Evolutionary conservation across 1,140 invertebrate genomes (phyloP).

Genomic region (Drosophila mojavensis): DNA sequence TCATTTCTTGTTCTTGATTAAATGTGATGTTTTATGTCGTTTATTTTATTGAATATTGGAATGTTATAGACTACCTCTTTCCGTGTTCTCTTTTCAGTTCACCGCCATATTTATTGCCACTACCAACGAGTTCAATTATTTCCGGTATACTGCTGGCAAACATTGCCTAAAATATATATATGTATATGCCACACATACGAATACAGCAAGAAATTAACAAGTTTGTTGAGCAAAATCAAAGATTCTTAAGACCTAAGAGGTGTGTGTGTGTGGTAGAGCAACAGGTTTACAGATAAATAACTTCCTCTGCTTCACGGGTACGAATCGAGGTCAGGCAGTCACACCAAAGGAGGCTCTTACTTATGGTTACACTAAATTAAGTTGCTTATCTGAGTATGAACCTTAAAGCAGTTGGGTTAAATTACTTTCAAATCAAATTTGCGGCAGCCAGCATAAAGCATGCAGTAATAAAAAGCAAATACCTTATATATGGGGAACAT

Average conservation of each 20-base stretch:
- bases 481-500: constrained; percentile 10
- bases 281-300: constrained; percentile 25
- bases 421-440: constrained; percentile 41
- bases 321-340: constrained; percentile 53
- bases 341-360: constrained; percentile 41
- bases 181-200: constrained; percentile 83
- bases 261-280: constrained; percentile 57
- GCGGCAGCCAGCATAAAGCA: constrained; percentile 80
- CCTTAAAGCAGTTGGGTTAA: constrained; percentile 59
- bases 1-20: constrained; percentile 47
- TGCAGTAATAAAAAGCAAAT: constrained; percentile 56
- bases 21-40: constrained; percentile 60
- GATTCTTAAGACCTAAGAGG: constrained; percentile 12
- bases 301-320: constrained; percentile 23
- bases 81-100: constrained; percentile 98
- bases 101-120: constrained; percentile 98
- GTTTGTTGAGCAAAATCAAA: constrained; percentile 31
- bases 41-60: constrained; percentile 40
- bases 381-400: constrained; percentile 16
- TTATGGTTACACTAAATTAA: neutral
- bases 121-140: constrained; percentile 99
- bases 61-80: constrained; percentile 92
- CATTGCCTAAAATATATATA: constrained; percentile 93
- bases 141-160: constrained; percentile 99
- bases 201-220: constrained; percentile 60